These are phyloP conservation scores for Ophioninae sp. DNA, from an alignment of 2,888 invertebrate genomes.

Conservation along the genomic window DNA sequence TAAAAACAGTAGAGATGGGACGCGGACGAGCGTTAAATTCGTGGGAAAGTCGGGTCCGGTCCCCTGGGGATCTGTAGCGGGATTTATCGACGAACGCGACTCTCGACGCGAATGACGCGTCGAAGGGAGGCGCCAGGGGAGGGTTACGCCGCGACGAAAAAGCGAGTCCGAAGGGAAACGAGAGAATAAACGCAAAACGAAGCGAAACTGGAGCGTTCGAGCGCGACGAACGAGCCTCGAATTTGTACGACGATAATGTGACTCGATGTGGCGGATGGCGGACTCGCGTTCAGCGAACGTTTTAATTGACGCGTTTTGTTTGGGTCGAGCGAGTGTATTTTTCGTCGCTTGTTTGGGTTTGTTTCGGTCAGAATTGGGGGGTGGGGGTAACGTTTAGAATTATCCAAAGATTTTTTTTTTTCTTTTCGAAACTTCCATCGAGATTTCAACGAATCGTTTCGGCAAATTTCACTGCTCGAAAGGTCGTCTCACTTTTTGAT, in stretches of 20 bases:
- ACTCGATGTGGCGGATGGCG: conserved; percentile 37
- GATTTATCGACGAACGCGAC: conserved; percentile 55
- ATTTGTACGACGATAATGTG: conserved; percentile 48
- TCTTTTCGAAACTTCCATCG: too few species aligned
- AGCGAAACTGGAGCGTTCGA: conserved; percentile 56
- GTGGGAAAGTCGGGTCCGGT: conserved; percentile 39
- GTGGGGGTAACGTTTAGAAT: too few species aligned
- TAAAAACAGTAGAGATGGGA: conserved; percentile 8
- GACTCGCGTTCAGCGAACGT: conserved; percentile 16
- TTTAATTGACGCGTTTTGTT: not conserved
- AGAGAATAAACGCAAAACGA: conserved; percentile 27
- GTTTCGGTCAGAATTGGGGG: too few species aligned
- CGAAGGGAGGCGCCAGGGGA: not conserved
- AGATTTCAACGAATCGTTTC: too few species aligned
- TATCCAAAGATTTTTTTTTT: too few species aligned
- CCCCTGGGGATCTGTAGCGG: conserved; percentile 41
- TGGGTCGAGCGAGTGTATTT: too few species aligned
- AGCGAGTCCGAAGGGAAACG: conserved; percentile 8
- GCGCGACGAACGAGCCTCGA: conserved; percentile 46
- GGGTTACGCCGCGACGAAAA: not conserved
- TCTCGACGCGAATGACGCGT: conserved; percentile 33
- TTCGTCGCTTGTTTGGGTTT: too few species aligned
- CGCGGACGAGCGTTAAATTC: conserved; percentile 8
- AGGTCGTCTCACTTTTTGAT: too few species aligned
- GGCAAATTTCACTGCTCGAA: too few species aligned